Evolutionary conservation across 1,140 invertebrate genomes (phyloP).

Genomic region (Caenorhabditis latens): DNA sequence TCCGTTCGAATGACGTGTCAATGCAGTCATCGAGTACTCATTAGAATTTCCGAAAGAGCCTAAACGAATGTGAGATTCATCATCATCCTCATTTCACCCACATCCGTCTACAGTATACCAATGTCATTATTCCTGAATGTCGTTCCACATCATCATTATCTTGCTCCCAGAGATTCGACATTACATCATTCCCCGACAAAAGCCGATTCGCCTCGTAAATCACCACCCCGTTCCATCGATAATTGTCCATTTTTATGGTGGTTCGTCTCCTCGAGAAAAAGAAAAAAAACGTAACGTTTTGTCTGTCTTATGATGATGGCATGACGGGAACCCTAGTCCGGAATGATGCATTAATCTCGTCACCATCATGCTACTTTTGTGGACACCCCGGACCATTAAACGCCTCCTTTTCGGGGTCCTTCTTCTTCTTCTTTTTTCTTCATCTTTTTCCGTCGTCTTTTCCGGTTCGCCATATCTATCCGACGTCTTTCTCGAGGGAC

Average conservation of each 20-base stretch:
- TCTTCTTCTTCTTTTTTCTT: conserved; percentile 10
- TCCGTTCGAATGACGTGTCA: not conserved
- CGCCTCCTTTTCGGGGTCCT: not conserved
- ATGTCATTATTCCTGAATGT: not conserved
- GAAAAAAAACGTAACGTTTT: conserved; percentile 17
- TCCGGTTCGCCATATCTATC: conserved; percentile 23
- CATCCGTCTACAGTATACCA: not conserved
- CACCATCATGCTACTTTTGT: conserved; percentile 18
- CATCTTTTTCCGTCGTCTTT: not conserved
- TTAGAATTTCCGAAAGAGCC: not conserved
- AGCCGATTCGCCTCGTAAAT: not conserved
- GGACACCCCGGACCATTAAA: conserved; percentile 8
- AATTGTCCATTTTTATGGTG: conserved; percentile 26
- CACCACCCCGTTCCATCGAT: conserved; percentile 2
- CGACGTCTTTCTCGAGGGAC: conserved; percentile 28
- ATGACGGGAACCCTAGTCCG: not conserved
- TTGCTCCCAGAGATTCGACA: not conserved
- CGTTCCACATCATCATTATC: conserved; percentile 30
- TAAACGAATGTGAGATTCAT: not conserved
- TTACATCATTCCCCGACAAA: not conserved
- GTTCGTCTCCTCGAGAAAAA: not conserved
- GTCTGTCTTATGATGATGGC: not conserved
- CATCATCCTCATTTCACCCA: not conserved
- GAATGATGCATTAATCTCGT: conserved; percentile 51
- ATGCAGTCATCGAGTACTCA: not conserved